Evolutionary conservation across 1,140 invertebrate genomes (phyloP).

Genomic region (Ganaspis sp.): DNA sequence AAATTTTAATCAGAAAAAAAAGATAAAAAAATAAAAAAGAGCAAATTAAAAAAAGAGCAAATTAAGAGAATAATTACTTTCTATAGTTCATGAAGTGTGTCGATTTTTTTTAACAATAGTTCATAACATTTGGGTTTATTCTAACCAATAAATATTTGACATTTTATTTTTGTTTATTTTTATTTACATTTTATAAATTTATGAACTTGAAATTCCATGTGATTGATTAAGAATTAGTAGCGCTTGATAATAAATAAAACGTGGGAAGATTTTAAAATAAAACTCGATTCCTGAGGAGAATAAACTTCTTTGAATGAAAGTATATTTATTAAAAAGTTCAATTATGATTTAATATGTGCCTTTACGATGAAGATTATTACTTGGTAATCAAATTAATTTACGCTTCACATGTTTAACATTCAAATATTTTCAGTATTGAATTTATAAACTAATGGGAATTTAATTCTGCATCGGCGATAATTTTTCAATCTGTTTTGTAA

Average conservation of each 20-base stretch:
- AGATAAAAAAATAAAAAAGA: too few relatives aligned
- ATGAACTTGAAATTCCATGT: too few relatives aligned
- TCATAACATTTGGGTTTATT: too few relatives aligned
- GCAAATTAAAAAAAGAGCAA: too few relatives aligned
- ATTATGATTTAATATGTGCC: neutral
- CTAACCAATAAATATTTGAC: too few relatives aligned
- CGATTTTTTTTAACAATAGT: too few relatives aligned
- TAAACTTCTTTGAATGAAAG: neutral
- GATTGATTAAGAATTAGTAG: too few relatives aligned
- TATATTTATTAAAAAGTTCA: neutral
- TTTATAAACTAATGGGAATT: neutral
- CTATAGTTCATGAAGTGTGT: too few relatives aligned
- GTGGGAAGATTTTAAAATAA: neutral
- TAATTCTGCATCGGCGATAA: neutral
- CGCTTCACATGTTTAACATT: neutral
- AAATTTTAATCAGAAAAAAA: too few relatives aligned
- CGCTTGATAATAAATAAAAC: neutral
- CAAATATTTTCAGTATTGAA: neutral
- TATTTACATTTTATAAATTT: too few relatives aligned
- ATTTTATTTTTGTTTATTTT: too few relatives aligned
- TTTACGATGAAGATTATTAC: neutral
- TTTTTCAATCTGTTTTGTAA: neutral
- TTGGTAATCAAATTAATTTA: constrained; percentile 7
- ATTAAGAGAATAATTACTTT: too few relatives aligned
- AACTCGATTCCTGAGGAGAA: neutral